Evolutionary conservation across 2,797 vertebrate genomes (phyloP).

Genomic region (Hippocampus kuda): DNA sequence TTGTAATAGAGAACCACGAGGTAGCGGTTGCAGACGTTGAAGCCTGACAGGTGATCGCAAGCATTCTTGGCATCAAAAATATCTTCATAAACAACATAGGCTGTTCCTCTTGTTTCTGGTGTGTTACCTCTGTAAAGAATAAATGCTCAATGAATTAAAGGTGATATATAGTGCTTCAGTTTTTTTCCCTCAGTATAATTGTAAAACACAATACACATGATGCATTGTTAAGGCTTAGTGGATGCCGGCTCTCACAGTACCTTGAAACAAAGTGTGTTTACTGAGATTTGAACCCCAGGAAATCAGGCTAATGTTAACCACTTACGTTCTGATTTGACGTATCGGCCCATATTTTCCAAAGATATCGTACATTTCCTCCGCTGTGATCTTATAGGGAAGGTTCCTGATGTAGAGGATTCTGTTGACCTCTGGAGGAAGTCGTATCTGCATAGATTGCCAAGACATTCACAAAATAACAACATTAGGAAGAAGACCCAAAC

Average conservation of each 20-base stretch:
- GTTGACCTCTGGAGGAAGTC: conserved; percentile 95
- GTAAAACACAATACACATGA: no score
- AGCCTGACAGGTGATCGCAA: conserved; percentile 94
- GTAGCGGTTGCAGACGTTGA: conserved; percentile 98
- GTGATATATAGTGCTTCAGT: background rate
- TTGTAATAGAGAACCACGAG: conserved; percentile 97
- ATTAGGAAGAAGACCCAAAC: background rate
- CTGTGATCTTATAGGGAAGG: conserved; percentile 95
- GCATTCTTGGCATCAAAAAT: conserved; percentile 98
- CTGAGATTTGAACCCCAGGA: no score
- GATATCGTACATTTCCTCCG: conserved; percentile 98
- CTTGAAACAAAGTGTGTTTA: no score
- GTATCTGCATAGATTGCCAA: conserved; percentile 67
- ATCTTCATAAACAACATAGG: conserved; percentile 97
- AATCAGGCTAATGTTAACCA: conserved; percentile 15
- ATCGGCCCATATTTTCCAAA: conserved; percentile 98
- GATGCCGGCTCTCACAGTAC: no score
- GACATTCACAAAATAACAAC: background rate
- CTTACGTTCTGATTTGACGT: conserved; percentile 96
- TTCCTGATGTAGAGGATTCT: conserved; percentile 93
- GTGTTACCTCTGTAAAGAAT: conserved; percentile 80
- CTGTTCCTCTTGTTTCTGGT: conserved; percentile 90
- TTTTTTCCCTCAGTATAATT: background rate
- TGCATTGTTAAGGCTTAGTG: no score
- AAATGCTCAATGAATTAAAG: background rate